Evolutionary conservation across 2,888 invertebrate genomes (phyloP), one percentile per base, ranked within the genome.

Genomic region (Mamestra brassicae): DNA sequence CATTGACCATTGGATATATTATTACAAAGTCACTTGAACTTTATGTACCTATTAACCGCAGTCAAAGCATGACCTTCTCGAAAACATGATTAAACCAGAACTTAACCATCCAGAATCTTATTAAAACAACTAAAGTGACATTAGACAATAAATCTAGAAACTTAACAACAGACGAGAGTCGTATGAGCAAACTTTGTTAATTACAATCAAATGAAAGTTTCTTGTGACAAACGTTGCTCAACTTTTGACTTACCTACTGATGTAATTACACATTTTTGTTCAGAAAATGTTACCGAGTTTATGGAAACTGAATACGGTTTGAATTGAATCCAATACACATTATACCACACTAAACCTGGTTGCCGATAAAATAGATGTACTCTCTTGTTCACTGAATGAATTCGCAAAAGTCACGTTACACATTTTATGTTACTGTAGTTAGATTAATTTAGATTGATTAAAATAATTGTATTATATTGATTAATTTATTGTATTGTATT

Each of bases 231-330:
- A 78, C 69, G 76, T 78, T 62, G 76, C 77, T 76, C 65, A 84
- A 83, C 82, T 84, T 86, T 75, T 80, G 26, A 26, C 26, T 26
- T 85, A 87, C 83, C 74, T 67, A 79, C 79, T 80, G 69, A 74
- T 78, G 85, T 89, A 89, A 89, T 89, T 86, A 79, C 34, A 65
- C 42, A 62, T 75, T 75, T 80, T 81, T 80, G 58, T 71, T 61
- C 45, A 42, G 26, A 8, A 17, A 62, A 69, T 69, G 10, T 62
- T 36, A 52, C 42, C 8, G 36, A 55, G 7, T 69, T 54, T 63
- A 68, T 47, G 15, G 11, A 61, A 36, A 76, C 34, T 34, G 8
- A 68, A 54, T 61, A 52, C 11, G 6, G 38, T 60, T 52, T 26
- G 3, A 13, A 15, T 1, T 50, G 7, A 50, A 50, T 4, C 15